Base-by-base conservation (phyloP, 2,797 vertebrate genomes). In the Streptopelia turtur region DNA sequence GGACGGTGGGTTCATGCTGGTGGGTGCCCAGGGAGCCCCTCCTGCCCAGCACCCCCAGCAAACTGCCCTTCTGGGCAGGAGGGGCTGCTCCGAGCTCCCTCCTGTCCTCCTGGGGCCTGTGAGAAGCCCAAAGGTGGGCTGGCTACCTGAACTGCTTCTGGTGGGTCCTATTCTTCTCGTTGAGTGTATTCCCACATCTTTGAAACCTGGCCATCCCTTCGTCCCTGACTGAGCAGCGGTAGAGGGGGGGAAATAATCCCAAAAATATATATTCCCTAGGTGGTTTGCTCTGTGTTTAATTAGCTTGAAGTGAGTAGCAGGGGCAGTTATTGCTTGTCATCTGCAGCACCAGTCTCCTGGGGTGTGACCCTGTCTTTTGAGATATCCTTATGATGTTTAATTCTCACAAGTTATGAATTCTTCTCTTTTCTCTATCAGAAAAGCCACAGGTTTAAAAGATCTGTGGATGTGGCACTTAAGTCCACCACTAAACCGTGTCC, bases 381-480 rank as follows among this genome's bases (percentile, higher is more conserved):
- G 50, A 52, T 9, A 25, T 56, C 70, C 50, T 52, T 18, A 23
- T 1, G 13, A 25, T n/a, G 23, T 43, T 77, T n/a, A n/a, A 14
- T 35, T 70, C n/a, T n/a, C 63, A 35, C 13, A 13, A 49, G 65
- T 16, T 68, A 14, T 15, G 28, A 57, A 20, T 35, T 53, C 52
- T n/a, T 37, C 35, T 55, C 22, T n/a, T 45, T 33, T 11, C n/a
- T 22, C 27, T 31, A 0, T 13, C 0, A 0, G 60, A 37, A 53
- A 50, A 79, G 28, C 25, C 25, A 27, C 16, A 20, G n/a, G 30
- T 37, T 52, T 68, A 22, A 7, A 45, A 20, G 18, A 45, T 39
- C 43, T 45, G 43, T 45, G 43, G 17, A 45, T 45, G 18, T 45
- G 43, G 18, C 18, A 20, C 43, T 45, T 45, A 45, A 45, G 9